phyloP scores from a whole-genome alignment of 2,113 vertebrate genomes.

The Misgurnus mizolepis region DNA sequence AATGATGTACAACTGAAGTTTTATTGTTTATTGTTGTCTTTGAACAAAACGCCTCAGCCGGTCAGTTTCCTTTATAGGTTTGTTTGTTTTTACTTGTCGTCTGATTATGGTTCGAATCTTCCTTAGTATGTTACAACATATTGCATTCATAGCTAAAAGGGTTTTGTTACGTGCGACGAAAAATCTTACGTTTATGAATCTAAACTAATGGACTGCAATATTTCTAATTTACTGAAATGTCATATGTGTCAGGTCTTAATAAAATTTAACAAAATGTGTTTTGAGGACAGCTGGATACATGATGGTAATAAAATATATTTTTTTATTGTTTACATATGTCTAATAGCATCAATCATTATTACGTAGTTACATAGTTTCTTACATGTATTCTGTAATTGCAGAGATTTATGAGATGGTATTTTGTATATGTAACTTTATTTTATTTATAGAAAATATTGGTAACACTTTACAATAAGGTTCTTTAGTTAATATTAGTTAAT shows the following conservation, averaged over 20 bases:
- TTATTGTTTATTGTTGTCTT: slow-evolving; percentile 1
- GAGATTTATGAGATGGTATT: slow-evolving; percentile 34
- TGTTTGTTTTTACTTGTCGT: background rate
- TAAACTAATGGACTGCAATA: background rate
- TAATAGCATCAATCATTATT: slow-evolving; percentile 16
- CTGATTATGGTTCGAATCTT: slow-evolving; percentile 2
- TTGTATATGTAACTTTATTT: slow-evolving; percentile 50
- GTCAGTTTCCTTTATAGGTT: background rate
- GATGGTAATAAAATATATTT: background rate
- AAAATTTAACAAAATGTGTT: background rate
- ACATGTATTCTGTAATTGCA: slow-evolving; percentile 19
- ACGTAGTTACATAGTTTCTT: background rate
- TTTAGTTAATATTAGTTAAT: too few relatives aligned
- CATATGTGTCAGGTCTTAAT: background rate
- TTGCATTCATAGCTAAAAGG: background rate
- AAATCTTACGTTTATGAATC: background rate
- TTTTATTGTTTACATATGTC: slow-evolving; percentile 8
- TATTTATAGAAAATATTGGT: slow-evolving; percentile 44
- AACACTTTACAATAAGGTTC: too few relatives aligned
- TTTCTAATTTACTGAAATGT: background rate
- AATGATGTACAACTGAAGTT: background rate
- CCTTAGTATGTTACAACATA: background rate
- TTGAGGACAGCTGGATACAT: background rate
- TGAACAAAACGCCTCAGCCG: slow-evolving; percentile 8
- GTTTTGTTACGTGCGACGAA: slow-evolving; percentile 2